Percentiles rank a stretch among this genome's conserved stretches.
Conservation (phyloP, 2,888 invertebrate genomes). For the Chirona hameri region DNA sequence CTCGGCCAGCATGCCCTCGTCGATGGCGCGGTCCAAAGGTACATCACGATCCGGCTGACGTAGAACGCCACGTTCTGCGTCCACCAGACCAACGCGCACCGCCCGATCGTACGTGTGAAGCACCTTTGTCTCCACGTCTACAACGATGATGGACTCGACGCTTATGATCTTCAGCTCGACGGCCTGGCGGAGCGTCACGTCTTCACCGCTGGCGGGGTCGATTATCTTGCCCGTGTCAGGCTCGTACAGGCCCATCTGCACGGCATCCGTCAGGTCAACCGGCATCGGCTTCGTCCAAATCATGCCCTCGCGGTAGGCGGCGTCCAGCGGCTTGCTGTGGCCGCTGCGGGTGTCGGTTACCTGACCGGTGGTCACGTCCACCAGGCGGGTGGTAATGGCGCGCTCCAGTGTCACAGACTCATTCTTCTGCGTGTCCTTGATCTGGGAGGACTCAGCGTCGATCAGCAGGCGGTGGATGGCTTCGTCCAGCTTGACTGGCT, state of each 20-base stretch:
- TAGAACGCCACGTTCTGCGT: not conserved
- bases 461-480: conserved; percentile 74
- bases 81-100: not conserved
- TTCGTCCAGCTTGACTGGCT: conserved; percentile 67
- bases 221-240: conserved; percentile 65
- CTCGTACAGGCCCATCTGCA: conserved; percentile 61
- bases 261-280: conserved; percentile 37
- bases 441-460: conserved; percentile 68
- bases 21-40: not conserved
- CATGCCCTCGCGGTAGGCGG: conserved; percentile 67
- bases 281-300: conserved; percentile 34
- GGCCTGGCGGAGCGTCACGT: not conserved
- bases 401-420: conserved; percentile 62
- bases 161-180: conserved; percentile 5
- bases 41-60: not conserved
- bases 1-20: conserved; percentile 1
- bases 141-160: conserved; percentile 2
- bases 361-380: conserved; percentile 65
- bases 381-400: conserved; percentile 43
- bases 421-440: conserved; percentile 49
- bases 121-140: conserved; percentile 12
- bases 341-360: conserved; percentile 61
- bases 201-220: conserved; percentile 52
- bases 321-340: conserved; percentile 66
- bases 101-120: not conserved